Percentiles rank a stretch among this genome's conserved stretches.
phyloP scores from a whole-genome alignment of 2,113 vertebrate genomes.

The Mixornis gularis region DNA sequence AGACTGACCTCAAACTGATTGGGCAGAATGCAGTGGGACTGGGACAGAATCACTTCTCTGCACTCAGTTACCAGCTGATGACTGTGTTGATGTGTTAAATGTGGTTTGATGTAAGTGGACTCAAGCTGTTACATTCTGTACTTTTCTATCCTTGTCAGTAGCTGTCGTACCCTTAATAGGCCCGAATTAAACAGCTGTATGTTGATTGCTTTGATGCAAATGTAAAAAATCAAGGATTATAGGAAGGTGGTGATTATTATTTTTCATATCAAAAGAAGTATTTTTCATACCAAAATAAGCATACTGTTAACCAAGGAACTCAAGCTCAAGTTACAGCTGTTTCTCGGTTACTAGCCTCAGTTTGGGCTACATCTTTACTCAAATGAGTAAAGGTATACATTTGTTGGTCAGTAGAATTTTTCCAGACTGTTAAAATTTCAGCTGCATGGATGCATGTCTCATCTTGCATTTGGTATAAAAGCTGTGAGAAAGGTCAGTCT shows the following conservation, averaged over 20 bases:
- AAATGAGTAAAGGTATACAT: not conserved
- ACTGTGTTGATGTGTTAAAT: rapidly evolving
- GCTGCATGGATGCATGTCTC: not conserved
- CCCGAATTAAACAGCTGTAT: not conserved
- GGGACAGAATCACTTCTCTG: not conserved
- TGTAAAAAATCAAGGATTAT: not conserved
- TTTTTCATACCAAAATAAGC: not conserved
- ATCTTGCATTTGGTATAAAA: not conserved
- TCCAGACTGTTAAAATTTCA: not conserved
- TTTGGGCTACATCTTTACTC: not conserved
- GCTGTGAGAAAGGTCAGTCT: not conserved
- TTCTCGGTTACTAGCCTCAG: not conserved
- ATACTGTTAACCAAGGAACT: not conserved
- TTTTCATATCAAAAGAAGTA: not conserved
- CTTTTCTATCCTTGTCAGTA: not conserved
- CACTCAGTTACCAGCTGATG: not conserved
- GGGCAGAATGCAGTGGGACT: not conserved
- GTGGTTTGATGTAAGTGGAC: not conserved
- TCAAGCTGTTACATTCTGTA: not conserved
- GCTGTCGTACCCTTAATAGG: not conserved
- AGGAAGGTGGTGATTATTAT: not conserved
- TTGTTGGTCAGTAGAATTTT: not conserved
- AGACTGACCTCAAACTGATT: not conserved
- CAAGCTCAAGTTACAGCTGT: not conserved
- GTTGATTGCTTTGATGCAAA: not conserved